These are phyloP conservation scores for Erinaceus europaeus DNA, from an alignment of 2,113 vertebrate genomes.

Conservation along the genomic window DNA sequence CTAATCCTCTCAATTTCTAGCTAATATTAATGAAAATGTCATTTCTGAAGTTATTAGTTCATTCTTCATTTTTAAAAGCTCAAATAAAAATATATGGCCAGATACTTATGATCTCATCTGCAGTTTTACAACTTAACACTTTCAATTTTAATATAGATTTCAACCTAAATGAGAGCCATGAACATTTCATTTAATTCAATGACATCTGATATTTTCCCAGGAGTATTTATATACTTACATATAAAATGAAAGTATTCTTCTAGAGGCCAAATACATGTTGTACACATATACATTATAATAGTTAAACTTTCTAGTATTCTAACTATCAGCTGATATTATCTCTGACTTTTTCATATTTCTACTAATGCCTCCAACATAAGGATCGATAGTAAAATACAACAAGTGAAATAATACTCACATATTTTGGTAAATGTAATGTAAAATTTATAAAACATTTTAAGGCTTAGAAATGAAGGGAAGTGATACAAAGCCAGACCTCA, in stretches of 20 bases:
- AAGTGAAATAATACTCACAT: not conserved
- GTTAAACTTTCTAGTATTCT: not conserved
- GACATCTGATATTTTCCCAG: slow-evolving; percentile 2
- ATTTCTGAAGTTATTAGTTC: slow-evolving; percentile 55
- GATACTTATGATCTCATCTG: slow-evolving; percentile 49
- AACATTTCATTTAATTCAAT: slow-evolving; percentile 40
- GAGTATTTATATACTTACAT: not conserved
- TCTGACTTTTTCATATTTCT: slow-evolving; percentile 19
- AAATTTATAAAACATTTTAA: slow-evolving; percentile 34
- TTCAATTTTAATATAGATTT: slow-evolving; percentile 62
- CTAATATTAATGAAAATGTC: slow-evolving; percentile 60
- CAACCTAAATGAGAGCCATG: slow-evolving; percentile 40
- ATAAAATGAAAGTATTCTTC: slow-evolving; percentile 30
- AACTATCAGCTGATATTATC: slow-evolving; percentile 6
- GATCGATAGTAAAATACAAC: slow-evolving; percentile 11
- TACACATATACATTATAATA: not conserved
- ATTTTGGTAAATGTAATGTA: slow-evolving; percentile 18
- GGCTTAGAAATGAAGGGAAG: not conserved
- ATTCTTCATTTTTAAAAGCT: slow-evolving; percentile 63
- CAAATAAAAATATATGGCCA: slow-evolving; percentile 68
- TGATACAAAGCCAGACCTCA: slow-evolving; percentile 3
- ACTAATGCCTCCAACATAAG: slow-evolving; percentile 8
- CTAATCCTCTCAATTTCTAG: slow-evolving; percentile 37
- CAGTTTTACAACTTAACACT: slow-evolving; percentile 56
- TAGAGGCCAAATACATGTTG: slow-evolving; percentile 5